Conservation (phyloP, 1,140 invertebrate genomes). For the Pseudomyrmex concolor region DNA sequence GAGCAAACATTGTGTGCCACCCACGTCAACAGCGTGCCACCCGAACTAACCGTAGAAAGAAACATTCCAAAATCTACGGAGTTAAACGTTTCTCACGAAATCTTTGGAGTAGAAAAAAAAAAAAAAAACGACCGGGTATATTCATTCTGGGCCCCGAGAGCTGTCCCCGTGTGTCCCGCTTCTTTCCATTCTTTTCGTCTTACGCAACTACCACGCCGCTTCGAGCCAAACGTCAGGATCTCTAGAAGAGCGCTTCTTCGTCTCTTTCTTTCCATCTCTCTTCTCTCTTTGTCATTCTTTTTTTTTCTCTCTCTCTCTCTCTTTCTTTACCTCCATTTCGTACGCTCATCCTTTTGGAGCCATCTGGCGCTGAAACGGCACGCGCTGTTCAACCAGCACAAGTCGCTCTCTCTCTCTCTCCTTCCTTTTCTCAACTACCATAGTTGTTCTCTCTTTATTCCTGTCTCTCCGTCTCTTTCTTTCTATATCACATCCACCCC, state of each 20-base stretch:
- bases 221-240: slow-evolving; percentile 52
- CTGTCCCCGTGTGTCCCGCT: slow-evolving; percentile 19
- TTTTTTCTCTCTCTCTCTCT: slow-evolving; percentile 1
- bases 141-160: slow-evolving; percentile 26
- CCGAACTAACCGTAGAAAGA: neutral
- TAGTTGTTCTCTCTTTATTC: neutral
- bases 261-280: neutral
- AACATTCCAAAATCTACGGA: slow-evolving; percentile 31
- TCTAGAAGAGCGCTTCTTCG: neutral
- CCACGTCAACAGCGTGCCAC: slow-evolving; percentile 27
- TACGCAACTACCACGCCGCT: slow-evolving; percentile 48
- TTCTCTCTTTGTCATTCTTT: neutral
- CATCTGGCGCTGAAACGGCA: slow-evolving; percentile 77
- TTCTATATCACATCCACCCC: slow-evolving; percentile 49
- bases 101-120: neutral
- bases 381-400: slow-evolving; percentile 73
- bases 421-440: slow-evolving; percentile 5
- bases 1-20: slow-evolving; percentile 10
- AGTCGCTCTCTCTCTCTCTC: slow-evolving; percentile 40
- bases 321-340: slow-evolving; percentile 25
- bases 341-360: slow-evolving; percentile 59
- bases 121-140: neutral
- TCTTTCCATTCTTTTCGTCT: slow-evolving; percentile 52
- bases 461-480: slow-evolving; percentile 30
- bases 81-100: slow-evolving; percentile 54